phyloP scores from a whole-genome alignment of 2,797 vertebrate genomes.

The Anomalospiza imberbis region DNA sequence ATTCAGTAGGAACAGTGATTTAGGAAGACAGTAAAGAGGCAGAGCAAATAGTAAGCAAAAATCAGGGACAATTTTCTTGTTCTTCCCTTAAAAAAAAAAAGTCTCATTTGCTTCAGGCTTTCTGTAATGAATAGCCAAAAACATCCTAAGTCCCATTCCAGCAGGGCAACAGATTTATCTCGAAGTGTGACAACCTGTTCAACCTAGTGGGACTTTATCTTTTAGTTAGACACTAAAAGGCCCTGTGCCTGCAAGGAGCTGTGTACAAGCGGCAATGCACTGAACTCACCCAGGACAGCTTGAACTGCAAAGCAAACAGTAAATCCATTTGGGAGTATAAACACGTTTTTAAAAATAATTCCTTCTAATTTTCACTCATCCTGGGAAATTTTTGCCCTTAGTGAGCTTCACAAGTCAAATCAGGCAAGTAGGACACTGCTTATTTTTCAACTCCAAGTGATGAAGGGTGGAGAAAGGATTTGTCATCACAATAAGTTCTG shows the following conservation, averaged over 20 bases:
- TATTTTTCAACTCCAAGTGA: background rate
- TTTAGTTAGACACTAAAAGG: background rate
- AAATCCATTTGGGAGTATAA: background rate
- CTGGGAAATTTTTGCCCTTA: background rate
- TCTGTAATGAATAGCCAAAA: background rate
- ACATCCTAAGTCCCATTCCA: background rate
- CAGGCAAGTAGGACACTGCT: background rate
- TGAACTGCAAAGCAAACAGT: background rate
- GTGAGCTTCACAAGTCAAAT: background rate
- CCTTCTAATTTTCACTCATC: background rate
- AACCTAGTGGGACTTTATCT: background rate
- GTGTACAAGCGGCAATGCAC: rapidly evolving
- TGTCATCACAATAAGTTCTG: background rate
- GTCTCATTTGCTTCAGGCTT: background rate
- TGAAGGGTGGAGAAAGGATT: conserved; percentile 37
- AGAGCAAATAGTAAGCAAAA: background rate
- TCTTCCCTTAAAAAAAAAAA: background rate
- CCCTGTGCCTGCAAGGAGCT: background rate
- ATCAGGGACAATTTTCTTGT: background rate
- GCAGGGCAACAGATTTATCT: background rate
- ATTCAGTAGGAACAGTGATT: background rate
- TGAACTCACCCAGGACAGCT: background rate
- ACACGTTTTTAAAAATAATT: background rate
- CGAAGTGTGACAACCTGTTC: background rate
- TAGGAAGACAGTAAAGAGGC: background rate